Percentiles rank a stretch among this genome's conserved stretches.
phyloP scores from a whole-genome alignment of 2,888 invertebrate genomes.

The Drosophila sordidapex region DNA sequence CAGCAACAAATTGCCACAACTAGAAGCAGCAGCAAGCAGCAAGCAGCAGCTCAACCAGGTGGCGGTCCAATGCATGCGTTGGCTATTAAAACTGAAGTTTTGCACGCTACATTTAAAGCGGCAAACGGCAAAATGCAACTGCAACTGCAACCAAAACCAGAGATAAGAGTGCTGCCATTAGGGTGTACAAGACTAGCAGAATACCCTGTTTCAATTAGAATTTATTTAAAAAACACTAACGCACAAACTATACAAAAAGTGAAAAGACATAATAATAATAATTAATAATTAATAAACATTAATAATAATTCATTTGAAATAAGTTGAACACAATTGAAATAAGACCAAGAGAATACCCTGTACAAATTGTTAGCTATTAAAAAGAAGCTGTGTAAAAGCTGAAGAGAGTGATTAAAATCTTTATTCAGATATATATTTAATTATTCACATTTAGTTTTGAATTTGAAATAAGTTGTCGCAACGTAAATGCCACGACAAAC shows the following conservation, averaged over 20 bases:
- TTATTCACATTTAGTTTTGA: not conserved
- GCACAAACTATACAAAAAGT: not conserved
- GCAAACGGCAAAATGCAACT: slow-evolving; percentile 61
- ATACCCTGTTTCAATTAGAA: not conserved
- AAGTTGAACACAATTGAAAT: no score
- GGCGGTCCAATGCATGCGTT: slow-evolving; percentile 78
- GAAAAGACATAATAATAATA: no score
- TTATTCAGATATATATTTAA: not conserved
- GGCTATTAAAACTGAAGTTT: slow-evolving; percentile 78
- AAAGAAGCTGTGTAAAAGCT: not conserved
- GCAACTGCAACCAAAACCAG: slow-evolving; percentile 26
- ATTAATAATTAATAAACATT: not conserved
- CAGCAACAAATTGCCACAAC: not conserved
- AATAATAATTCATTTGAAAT: not conserved
- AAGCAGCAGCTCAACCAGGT: slow-evolving; percentile 51
- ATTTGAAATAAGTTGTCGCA: not conserved
- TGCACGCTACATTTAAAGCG: slow-evolving; percentile 77
- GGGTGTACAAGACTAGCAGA: not conserved
- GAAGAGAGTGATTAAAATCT: not conserved
- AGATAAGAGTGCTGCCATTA: not conserved
- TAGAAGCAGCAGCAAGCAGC: not conserved
- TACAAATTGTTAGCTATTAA: not conserved
- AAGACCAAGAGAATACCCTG: not conserved
- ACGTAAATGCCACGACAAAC: not conserved
- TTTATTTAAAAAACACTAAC: not conserved